Evolutionary conservation across 2,113 vertebrate species (phyloP), one percentile per base, ranked within the genome.

Genomic region (Nymphicus hollandicus): DNA sequence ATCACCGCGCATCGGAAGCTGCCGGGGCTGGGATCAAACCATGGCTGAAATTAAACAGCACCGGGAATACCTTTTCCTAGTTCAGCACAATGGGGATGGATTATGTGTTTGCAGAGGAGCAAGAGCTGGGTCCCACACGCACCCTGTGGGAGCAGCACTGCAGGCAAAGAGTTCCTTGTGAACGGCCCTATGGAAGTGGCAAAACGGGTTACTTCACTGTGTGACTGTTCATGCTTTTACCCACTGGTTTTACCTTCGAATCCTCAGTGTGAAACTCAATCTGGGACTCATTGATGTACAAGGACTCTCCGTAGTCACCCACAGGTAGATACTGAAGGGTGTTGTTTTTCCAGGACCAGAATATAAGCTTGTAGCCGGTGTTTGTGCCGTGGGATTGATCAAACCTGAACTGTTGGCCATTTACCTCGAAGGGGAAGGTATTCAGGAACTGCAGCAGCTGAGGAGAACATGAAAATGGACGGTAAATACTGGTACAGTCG

Each of bases 211-310:
- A 29, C 39, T 41, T 31, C 6, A 13, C 39, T 58, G 17, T 46
- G 17, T 52, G 49, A 28, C 39, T 22, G 10, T 6, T 69, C 25
- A 1, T 22, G 35, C 28, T 46, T 79, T 86, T 41, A 2, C 24
- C 43, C 41, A 3, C 23, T 1, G 1, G 23, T 16, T 43, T 91
- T 97, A 97, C 97, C 97, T 97, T 78, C 11, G 90, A 60, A 23
- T 96, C 90, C 2, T 33, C 2, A 17, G 98, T 99, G 89, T 99
- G 96, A 98, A 99, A 99, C 65, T 39, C 61, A 64, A 99, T 97
- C 46, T 82, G 93, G 13, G 96, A 47, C 17, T 20, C 73, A 2
- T 93, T 80, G 55, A 99, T 60, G 7, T 29, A 23, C 77, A 99
- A 87, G 31, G 79, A 84, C n/a, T 86, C 63, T 0, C 95, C 14